Base-by-base conservation (phyloP, 2,797 vertebrate genomes). In the Anabacerthia variegaticeps region DNA sequence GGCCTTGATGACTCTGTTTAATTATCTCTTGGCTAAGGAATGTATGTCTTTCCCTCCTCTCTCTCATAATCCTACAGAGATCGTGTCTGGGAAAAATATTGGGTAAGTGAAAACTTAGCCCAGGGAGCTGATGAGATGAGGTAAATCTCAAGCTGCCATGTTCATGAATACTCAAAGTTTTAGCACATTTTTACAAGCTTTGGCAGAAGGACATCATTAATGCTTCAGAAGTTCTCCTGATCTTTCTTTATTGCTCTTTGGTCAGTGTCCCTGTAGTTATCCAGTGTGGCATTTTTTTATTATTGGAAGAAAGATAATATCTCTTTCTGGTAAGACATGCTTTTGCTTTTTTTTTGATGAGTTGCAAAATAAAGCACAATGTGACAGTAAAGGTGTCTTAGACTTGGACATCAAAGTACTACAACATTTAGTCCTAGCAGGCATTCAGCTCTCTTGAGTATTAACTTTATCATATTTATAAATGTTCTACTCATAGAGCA, bases 191-290 rank as follows among this genome's bases (percentile, higher is more conserved):
- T 94, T 96, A 94, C 78, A 95, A 93, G 82, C 86, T 92, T 95
- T 97, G 95, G 95, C 94, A 96, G 88, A 91, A 96, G 68, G 85
- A 56, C 52, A 88, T 95, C 95, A 93, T 96, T 97, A 97, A 97
- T 83, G 95, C 97, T 97, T 97, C 91, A 97, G 91, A 96, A 97
- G 88, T 96, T 96, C 63, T 96, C 65, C 56, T 89, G 74, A 61
- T 94, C 77, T 62, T 71, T 93, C 44, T 86, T 96, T 94, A 92
- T 72, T 87, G 61, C 34, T 93, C 88, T 92, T 97, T 97, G 92
- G 96, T 92, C 92, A 92, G 58, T 62, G 65, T 95, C 59, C 89
- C 90, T 83, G 87, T 77, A 92, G 81, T 83, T 94, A 97, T 97
- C 88, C 92, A 94, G 59, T 59, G 24, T 93, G 97, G 34, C 52